phyloP scores from a whole-genome alignment of 2,797 vertebrate species.

The Sebastes matsubarae region DNA sequence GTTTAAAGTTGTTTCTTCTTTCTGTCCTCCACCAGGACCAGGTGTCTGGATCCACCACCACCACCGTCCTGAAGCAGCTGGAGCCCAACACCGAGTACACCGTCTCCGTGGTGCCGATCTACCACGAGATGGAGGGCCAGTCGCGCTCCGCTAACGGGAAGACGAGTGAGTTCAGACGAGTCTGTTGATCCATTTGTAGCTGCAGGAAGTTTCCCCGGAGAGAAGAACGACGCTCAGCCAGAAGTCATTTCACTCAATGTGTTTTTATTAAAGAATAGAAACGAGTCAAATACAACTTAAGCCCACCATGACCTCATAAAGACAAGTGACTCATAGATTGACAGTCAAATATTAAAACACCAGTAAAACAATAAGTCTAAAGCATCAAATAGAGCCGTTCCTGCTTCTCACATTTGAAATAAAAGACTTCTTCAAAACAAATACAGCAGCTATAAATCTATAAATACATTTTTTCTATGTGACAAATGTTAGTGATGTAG shows the following conservation, averaged over 20 bases:
- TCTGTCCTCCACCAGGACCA: constrained; percentile 81
- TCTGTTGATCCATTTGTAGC: not conserved
- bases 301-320: not conserved
- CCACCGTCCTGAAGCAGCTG: constrained; percentile 88
- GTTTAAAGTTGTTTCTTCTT: constrained; percentile 14
- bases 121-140: constrained; percentile 91
- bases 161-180: constrained; percentile 87
- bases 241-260: not conserved
- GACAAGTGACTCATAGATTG: not conserved
- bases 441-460: too few relatives aligned
- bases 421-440: not conserved
- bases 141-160: constrained; percentile 87
- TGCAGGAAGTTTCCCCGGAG: not conserved
- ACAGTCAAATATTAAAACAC: not conserved
- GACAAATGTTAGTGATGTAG: not conserved
- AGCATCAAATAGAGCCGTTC: not conserved
- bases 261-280: not conserved
- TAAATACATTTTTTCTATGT: not conserved
- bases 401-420: too few relatives aligned
- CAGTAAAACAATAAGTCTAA: not conserved
- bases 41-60: constrained; percentile 88
- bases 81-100: constrained; percentile 89
- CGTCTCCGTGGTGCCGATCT: constrained; percentile 90
- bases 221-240: not conserved
- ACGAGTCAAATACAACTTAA: not conserved